Conservation (phyloP, 2,888 invertebrate genomes). For the Cacoxenus indagator region DNA sequence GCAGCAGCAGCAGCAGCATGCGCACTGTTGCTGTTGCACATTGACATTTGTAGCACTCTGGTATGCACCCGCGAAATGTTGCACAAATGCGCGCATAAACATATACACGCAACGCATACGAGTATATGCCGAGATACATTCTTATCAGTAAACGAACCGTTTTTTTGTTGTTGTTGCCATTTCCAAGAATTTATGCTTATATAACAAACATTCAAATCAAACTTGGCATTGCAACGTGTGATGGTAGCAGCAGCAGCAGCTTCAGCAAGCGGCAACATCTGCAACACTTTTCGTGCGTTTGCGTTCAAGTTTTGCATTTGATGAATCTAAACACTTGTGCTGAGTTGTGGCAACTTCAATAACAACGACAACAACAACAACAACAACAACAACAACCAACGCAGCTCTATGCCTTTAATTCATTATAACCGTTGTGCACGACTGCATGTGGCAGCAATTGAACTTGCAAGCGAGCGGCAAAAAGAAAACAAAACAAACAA, state of each 20-base stretch:
- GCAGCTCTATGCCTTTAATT: conserved; percentile 40
- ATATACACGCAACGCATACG: no score
- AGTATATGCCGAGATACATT: no score
- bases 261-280: no score
- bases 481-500: neutral
- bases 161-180: no score
- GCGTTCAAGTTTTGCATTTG: neutral
- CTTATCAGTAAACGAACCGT: no score
- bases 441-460: neutral
- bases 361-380: no score
- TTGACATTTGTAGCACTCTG: neutral
- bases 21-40: neutral
- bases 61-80: neutral
- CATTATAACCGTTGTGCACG: conserved; percentile 35
- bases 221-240: neutral
- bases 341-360: no score
- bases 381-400: conserved; percentile 31
- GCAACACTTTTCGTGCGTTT: neutral
- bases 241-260: neutral
- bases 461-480: neutral
- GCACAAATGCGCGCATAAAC: no score
- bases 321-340: conserved; percentile 9
- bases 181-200: no score
- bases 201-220: neutral
- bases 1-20: neutral